Evolutionary conservation across 1,140 invertebrate species (phyloP).

Genomic region (Zaprionus ghesquierei): DNA sequence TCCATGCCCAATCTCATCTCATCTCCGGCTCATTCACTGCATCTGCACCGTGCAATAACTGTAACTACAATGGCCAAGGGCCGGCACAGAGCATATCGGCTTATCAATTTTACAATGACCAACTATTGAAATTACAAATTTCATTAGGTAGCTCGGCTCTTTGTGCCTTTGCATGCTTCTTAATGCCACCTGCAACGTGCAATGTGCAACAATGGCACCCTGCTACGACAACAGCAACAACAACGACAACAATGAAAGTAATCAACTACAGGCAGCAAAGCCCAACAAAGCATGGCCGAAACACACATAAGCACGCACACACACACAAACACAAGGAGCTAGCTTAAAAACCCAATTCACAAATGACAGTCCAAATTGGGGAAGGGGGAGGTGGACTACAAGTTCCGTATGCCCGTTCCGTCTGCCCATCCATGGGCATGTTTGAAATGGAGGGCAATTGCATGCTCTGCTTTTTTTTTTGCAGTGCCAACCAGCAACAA

Average conservation of each 20-base stretch:
- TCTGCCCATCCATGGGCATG: neutral
- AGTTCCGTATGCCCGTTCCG: neutral
- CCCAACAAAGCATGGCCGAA: constrained; percentile 56
- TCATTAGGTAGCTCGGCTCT: constrained; percentile 21
- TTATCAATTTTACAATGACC: constrained; percentile 12
- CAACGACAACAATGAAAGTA: neutral
- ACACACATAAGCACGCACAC: constrained; percentile 17
- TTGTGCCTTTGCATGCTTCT: constrained; percentile 4
- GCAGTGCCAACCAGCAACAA: constrained; percentile 58
- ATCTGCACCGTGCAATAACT: neutral
- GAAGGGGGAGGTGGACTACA: constrained; percentile 14
- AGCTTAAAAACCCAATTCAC: constrained; percentile 59
- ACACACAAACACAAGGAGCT: neutral
- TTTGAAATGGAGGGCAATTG: neutral
- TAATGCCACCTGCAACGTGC: constrained; percentile 25
- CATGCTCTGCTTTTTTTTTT: constrained; percentile 35
- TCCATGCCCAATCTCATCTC: constrained; percentile 3
- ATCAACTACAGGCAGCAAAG: constrained; percentile 17
- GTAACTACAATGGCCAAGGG: neutral
- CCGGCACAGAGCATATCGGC: constrained; percentile 4
- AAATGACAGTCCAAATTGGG: constrained; percentile 42
- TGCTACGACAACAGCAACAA: neutral
- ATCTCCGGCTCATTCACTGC: neutral
- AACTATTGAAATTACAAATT: constrained; percentile 39
- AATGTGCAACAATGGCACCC: neutral